Percentiles rank a stretch among this genome's conserved stretches.
These are phyloP conservation scores for Rhinolophus sinicus DNA, from an alignment of 2,113 vertebrate species.

Conservation along the genomic window DNA sequence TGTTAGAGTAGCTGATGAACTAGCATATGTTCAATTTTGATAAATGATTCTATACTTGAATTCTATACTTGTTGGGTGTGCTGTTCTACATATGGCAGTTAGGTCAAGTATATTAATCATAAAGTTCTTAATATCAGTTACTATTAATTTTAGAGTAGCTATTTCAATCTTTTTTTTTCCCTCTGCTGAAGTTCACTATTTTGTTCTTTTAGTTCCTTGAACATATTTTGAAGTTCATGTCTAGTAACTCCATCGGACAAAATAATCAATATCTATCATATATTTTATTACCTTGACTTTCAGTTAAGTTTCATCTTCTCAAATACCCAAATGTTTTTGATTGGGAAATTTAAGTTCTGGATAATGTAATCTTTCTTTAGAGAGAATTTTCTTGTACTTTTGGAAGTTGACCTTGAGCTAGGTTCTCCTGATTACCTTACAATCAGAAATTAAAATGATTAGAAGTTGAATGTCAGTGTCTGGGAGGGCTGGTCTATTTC, in stretches of 20 bases:
- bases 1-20: neutral
- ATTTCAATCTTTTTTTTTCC: neutral
- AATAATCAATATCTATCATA: neutral
- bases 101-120: neutral
- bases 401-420: neutral
- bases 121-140: neutral
- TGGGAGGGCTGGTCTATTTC: neutral
- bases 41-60: neutral
- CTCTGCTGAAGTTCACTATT: neutral
- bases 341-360: neutral
- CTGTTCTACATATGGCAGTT: neutral
- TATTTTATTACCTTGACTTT: neutral
- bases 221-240: neutral
- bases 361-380: neutral
- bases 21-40: neutral
- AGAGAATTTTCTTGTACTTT: neutral
- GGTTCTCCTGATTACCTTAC: neutral
- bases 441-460: neutral
- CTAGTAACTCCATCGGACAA: neutral
- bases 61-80: neutral
- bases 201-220: slow-evolving; percentile 2
- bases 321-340: neutral
- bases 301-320: slow-evolving; percentile 9
- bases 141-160: neutral
- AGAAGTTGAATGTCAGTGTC: neutral